These are phyloP conservation scores for Ridgeia piscesae DNA, from an alignment of 1,140 invertebrate genomes.

Conservation along the genomic window DNA sequence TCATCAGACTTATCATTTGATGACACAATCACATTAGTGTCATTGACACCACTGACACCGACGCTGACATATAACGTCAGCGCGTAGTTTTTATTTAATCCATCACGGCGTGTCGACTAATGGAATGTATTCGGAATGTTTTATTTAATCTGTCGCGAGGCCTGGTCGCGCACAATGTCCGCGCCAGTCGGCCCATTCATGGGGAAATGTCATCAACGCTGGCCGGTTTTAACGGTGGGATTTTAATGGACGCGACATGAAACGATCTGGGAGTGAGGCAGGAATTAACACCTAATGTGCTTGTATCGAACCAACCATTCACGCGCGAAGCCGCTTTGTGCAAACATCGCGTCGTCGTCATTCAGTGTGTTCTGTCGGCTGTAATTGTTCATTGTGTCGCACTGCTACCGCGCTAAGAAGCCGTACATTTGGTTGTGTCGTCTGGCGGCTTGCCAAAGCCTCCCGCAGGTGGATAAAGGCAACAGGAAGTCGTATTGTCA, in stretches of 20 bases:
- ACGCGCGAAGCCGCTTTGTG: not conserved
- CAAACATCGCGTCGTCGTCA: not conserved
- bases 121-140: not conserved
- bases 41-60: not conserved
- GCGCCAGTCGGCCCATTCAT: not conserved
- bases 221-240: not conserved
- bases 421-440: not conserved
- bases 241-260: not conserved
- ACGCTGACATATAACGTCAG: not conserved
- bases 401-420: not conserved
- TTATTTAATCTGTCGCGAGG: not conserved
- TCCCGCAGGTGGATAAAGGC: not conserved
- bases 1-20: not conserved
- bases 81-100: not conserved
- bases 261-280: not conserved
- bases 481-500: not conserved
- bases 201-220: not conserved
- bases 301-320: not conserved
- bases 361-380: not conserved
- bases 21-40: not conserved
- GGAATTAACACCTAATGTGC: not conserved
- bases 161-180: not conserved
- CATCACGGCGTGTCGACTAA: not conserved
- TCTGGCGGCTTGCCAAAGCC: not conserved
- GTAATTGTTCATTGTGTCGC: not conserved